Evolutionary conservation across 2,888 invertebrate species (phyloP).

Genomic region (Trachelus stipa): DNA sequence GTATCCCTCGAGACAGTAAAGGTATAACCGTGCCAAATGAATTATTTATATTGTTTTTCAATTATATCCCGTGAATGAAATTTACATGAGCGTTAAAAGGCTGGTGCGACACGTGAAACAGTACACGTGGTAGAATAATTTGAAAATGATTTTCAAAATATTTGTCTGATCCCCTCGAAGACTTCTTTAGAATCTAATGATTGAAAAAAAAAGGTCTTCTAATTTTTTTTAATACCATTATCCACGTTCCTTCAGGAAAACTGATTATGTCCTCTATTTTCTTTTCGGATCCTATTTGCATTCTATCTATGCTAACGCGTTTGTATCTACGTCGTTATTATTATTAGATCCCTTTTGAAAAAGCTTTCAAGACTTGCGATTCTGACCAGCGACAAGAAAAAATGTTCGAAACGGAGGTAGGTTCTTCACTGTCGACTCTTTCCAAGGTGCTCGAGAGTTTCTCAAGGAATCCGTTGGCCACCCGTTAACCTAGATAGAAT

Average conservation of each 20-base stretch:
- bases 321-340: background rate
- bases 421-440: conserved; percentile 1
- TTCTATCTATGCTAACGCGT: background rate
- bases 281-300: background rate
- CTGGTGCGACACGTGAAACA: background rate
- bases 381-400: background rate
- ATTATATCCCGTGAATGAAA: conserved; percentile 11
- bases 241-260: too few relatives aligned
- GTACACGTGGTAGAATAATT: background rate
- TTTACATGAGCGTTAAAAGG: conserved; percentile 7
- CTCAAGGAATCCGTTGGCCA: conserved; percentile 11
- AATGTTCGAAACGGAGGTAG: background rate
- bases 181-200: too few relatives aligned
- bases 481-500: conserved; percentile 26
- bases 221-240: too few relatives aligned
- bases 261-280: background rate
- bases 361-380: background rate
- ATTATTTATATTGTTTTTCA: conserved; percentile 23
- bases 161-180: too few relatives aligned
- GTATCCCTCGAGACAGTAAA: background rate
- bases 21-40: conserved; percentile 5
- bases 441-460: background rate
- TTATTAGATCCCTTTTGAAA: background rate
- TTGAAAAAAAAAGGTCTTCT: too few relatives aligned
- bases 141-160: background rate